Percentiles rank a stretch among this genome's conserved stretches.
phyloP scores from a whole-genome alignment of 2,113 vertebrate genomes.

The Amia ocellicauda region DNA sequence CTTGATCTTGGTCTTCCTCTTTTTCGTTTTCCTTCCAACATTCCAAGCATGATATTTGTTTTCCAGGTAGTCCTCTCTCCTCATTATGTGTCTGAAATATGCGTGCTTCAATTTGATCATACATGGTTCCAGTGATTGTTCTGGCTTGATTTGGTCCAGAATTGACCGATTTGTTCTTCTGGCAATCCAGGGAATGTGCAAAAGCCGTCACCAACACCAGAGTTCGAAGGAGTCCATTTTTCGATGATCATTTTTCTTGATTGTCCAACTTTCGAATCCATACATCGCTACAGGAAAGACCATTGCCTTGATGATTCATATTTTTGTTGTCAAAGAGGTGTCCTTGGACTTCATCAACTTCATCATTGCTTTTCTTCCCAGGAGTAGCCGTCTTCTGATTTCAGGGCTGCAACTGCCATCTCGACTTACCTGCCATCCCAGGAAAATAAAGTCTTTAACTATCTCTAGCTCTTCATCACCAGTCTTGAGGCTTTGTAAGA shows the following conservation, averaged over 20 bases:
- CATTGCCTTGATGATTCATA: neutral
- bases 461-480: too few relatives aligned
- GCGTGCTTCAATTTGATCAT: neutral
- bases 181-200: neutral
- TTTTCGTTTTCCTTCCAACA: neutral
- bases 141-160: too few relatives aligned
- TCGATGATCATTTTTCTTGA: neutral
- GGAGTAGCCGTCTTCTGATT: too few relatives aligned
- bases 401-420: too few relatives aligned
- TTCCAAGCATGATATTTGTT: neutral
- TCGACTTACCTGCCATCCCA: neutral
- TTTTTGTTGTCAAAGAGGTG: neutral
- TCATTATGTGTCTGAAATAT: neutral
- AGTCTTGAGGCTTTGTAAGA: too few relatives aligned
- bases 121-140: neutral
- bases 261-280: too few relatives aligned
- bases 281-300: too few relatives aligned
- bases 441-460: too few relatives aligned
- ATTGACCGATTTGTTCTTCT: too few relatives aligned
- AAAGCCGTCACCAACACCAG: neutral
- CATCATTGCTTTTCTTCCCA: neutral
- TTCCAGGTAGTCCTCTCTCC: neutral
- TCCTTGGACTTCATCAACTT: too few relatives aligned
- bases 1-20: too few relatives aligned
- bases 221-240: neutral